Evolutionary conservation across 2,797 vertebrate genomes (phyloP).

Genomic region (Hippocampus kuda): DNA sequence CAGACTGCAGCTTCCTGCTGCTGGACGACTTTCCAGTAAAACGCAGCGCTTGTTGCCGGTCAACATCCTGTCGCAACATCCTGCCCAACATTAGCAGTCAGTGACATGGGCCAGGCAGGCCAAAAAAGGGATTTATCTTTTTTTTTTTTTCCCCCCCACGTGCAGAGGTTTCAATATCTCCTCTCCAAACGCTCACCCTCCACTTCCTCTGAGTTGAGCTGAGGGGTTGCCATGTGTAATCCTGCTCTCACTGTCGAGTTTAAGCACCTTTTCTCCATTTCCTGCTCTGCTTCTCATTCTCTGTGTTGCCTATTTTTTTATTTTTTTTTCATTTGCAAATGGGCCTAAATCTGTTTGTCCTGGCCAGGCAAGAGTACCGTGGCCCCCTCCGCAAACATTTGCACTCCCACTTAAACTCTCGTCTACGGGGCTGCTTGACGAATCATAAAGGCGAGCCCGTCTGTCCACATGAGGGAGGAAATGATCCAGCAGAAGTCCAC

Average conservation of each 20-base stretch:
- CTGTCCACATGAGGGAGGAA: constrained; percentile 48
- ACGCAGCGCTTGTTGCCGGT: constrained; percentile 47
- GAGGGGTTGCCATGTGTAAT: constrained; percentile 65
- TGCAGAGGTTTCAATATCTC: constrained; percentile 49
- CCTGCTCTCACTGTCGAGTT: constrained; percentile 60
- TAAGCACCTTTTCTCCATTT: constrained; percentile 64
- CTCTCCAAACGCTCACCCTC: constrained; percentile 50
- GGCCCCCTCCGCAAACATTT: constrained; percentile 71
- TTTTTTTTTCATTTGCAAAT: constrained; percentile 71
- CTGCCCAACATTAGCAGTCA: constrained; percentile 46
- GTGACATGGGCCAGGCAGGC: constrained; percentile 17
- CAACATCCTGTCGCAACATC: constrained; percentile 59
- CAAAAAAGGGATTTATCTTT: constrained; percentile 1
- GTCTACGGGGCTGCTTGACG: constrained; percentile 45
- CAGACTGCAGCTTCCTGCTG: constrained; percentile 53
- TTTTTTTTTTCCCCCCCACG: constrained; percentile 39
- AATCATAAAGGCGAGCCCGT: constrained; percentile 42
- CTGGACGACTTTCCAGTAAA: constrained; percentile 56
- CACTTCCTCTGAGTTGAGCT: constrained; percentile 52
- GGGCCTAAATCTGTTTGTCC: constrained; percentile 73
- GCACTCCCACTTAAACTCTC: constrained; percentile 62
- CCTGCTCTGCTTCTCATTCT: constrained; percentile 48
- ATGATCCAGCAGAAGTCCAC: constrained; percentile 29
- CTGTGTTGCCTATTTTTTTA: constrained; percentile 22
- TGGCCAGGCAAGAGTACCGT: constrained; percentile 58